Conservation (phyloP, 92 coral and sea anemone genomes). For the Epizoanthus scotinus region DNA sequence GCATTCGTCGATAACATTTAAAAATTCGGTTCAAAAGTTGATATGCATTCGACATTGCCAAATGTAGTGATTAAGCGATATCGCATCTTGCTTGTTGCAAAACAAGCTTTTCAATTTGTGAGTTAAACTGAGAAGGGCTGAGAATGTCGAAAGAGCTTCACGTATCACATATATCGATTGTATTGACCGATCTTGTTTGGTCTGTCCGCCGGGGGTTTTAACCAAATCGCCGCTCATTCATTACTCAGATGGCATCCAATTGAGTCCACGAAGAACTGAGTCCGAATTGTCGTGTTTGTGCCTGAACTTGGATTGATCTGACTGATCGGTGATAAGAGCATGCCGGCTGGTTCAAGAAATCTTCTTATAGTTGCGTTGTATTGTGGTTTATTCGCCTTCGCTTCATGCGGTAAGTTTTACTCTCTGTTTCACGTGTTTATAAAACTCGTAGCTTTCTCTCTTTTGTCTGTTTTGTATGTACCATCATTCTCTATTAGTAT, state of each 20-base stretch:
- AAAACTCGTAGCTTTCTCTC: too few relatives aligned
- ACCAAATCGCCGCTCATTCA: neutral
- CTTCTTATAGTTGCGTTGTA: neutral
- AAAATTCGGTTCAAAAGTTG: neutral
- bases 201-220: neutral
- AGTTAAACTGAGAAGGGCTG: too few relatives aligned
- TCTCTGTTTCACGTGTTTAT: neutral
- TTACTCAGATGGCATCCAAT: constrained; percentile 21
- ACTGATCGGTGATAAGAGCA: neutral
- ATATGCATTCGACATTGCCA: neutral
- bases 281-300: neutral
- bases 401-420: constrained; percentile 12
- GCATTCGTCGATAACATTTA: too few relatives aligned
- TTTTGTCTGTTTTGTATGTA: too few relatives aligned
- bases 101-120: neutral
- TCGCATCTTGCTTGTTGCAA: neutral
- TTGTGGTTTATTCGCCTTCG: neutral
- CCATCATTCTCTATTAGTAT: too few relatives aligned
- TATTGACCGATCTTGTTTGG: neutral
- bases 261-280: neutral
- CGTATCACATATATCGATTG: neutral
- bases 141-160: neutral
- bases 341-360: neutral
- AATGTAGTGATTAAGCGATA: neutral
- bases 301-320: neutral